Percentiles rank a stretch among this genome's conserved stretches.
These are phyloP conservation scores for Parazoanthus darwini DNA, from an alignment of 92 coral and sea anemone species.

Conservation along the genomic window DNA sequence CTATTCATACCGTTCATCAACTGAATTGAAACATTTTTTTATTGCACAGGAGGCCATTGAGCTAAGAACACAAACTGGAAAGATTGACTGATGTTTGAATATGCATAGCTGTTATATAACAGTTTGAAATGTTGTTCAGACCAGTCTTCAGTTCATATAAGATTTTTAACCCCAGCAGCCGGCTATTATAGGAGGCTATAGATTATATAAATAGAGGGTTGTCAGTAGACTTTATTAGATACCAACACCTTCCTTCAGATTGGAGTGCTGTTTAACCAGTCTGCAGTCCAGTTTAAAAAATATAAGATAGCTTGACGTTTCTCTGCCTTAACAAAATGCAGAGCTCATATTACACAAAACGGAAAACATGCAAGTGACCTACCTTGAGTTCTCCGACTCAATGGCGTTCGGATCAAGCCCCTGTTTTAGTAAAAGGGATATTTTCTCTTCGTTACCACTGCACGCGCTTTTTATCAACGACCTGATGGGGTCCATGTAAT, in stretches of 20 bases:
- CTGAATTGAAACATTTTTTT: neutral
- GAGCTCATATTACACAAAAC: neutral
- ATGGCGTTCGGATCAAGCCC: constrained; percentile 61
- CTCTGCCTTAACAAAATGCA: neutral
- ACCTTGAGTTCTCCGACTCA: constrained; percentile 56
- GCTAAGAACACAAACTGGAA: neutral
- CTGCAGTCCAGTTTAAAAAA: neutral
- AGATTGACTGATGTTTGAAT: neutral
- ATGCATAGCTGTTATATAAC: neutral
- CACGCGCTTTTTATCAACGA: constrained; percentile 52
- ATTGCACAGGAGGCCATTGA: neutral
- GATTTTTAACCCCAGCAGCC: neutral
- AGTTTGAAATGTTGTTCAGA: neutral
- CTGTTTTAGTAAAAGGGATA: constrained; percentile 41
- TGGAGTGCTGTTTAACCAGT: neutral
- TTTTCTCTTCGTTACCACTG: constrained; percentile 45
- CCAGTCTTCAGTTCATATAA: neutral
- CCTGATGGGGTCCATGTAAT: constrained; percentile 43
- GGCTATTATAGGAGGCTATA: neutral
- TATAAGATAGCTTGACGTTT: too few relatives aligned
- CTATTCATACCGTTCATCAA: neutral
- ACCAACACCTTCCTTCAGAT: neutral
- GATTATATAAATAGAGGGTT: neutral
- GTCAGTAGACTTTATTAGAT: neutral
- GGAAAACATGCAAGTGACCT: neutral